These are phyloP conservation scores for Pachycephus smyrnensis DNA, from an alignment of 2,888 invertebrate species.

Conservation along the genomic window DNA sequence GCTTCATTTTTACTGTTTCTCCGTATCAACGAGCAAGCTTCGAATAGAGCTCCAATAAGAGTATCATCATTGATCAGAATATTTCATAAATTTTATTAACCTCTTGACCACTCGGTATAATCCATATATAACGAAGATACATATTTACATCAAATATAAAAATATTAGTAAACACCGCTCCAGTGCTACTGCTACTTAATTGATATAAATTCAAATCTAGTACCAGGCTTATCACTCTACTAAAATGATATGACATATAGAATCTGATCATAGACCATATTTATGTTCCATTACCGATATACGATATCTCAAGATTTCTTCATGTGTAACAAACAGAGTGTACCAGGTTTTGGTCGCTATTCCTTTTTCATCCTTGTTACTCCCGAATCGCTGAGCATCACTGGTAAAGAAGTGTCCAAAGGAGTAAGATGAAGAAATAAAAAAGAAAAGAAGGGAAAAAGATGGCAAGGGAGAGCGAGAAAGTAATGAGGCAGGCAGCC, in stretches of 20 bases:
- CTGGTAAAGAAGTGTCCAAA: not conserved
- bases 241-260: not conserved
- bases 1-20: not conserved
- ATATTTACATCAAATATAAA: not conserved
- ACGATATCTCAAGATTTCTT: not conserved
- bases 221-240: not conserved
- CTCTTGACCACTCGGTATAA: not conserved
- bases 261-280: not conserved
- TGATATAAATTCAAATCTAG: not conserved
- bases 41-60: not conserved
- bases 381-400: not conserved
- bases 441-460: not conserved
- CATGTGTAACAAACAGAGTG: not conserved
- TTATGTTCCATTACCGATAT: not conserved
- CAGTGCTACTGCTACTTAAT: not conserved
- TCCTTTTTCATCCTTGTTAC: not conserved
- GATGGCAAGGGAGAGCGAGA: not conserved
- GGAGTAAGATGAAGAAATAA: not conserved
- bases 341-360: not conserved
- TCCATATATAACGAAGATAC: not conserved
- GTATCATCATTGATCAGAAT: not conserved
- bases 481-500: not conserved
- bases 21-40: not conserved
- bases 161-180: not conserved
- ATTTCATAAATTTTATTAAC: not conserved